These are phyloP conservation scores for Malurus cyaneus DNA, from an alignment of 2,113 vertebrate genomes.

Conservation along the genomic window DNA sequence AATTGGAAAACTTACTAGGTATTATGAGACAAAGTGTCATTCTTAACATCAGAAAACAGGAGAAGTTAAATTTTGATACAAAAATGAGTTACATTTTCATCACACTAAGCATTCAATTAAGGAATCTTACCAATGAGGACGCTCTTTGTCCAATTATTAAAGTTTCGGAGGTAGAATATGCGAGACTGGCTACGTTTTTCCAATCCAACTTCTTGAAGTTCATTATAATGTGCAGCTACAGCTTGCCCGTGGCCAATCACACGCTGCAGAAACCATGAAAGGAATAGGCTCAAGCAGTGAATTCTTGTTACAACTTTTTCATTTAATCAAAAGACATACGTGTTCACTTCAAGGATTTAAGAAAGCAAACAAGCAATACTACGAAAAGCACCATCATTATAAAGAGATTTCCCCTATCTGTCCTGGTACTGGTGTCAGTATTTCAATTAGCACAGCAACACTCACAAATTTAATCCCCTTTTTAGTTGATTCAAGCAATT, in stretches of 20 bases:
- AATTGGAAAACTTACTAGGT: not conserved
- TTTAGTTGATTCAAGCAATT: not conserved
- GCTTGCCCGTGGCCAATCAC: constrained; percentile 79
- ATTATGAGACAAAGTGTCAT: not conserved
- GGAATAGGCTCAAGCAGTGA: not conserved
- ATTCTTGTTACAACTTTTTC: not conserved
- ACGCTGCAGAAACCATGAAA: constrained; percentile 53
- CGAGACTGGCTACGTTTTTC: constrained; percentile 87
- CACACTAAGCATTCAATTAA: not conserved
- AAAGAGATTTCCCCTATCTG: not conserved
- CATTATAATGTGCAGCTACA: constrained; percentile 94
- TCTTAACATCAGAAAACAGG: not conserved
- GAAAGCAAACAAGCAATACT: not conserved
- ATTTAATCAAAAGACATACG: not conserved
- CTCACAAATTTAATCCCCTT: not conserved
- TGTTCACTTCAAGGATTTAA: not conserved
- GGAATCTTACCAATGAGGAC: constrained; percentile 87
- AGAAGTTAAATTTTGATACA: not conserved
- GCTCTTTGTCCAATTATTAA: constrained; percentile 99
- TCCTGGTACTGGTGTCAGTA: not conserved
- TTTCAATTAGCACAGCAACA: not conserved
- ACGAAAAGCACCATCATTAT: not conserved
- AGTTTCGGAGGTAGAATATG: constrained; percentile 95
- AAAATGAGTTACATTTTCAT: not conserved
- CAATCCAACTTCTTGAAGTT: constrained; percentile 89